Conservation (phyloP, 2,797 vertebrate genomes). For the Poeciliopsis paucimaculata region DNA sequence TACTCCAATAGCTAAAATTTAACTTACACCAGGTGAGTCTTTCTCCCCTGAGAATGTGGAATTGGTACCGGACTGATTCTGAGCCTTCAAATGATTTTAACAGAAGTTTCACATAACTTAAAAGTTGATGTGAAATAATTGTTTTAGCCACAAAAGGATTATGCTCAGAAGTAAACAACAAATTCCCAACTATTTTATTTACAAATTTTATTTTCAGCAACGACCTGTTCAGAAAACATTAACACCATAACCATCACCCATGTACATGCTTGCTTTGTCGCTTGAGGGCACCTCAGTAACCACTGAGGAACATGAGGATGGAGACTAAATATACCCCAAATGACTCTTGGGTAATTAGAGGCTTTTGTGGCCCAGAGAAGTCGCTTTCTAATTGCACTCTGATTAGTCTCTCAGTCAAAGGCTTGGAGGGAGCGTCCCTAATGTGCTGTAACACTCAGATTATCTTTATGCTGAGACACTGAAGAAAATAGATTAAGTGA, state of each 20-base stretch:
- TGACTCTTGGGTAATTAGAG: conserved; percentile 85
- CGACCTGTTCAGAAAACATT: too few relatives aligned
- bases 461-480: conserved; percentile 38
- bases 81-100: too few relatives aligned
- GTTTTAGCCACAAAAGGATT: too few relatives aligned
- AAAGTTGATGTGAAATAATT: too few relatives aligned
- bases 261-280: conserved; percentile 53
- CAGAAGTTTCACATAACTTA: too few relatives aligned
- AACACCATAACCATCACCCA: conserved; percentile 28
- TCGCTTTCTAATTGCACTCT: conserved; percentile 81
- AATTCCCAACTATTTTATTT: too few relatives aligned
- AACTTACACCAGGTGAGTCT: too few relatives aligned
- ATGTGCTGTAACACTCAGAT: conserved; percentile 69
- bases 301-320: conserved; percentile 60
- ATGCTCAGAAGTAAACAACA: too few relatives aligned
- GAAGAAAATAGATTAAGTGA: conserved; percentile 51
- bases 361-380: conserved; percentile 78
- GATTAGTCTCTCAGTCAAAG: conserved; percentile 73
- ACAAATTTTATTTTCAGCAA: too few relatives aligned
- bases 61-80: too few relatives aligned
- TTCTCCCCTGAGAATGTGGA: too few relatives aligned
- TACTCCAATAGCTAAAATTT: too few relatives aligned
- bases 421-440: conserved; percentile 67
- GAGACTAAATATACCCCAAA: conserved; percentile 81
- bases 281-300: conserved; percentile 56